Base-by-base conservation (phyloP, 1,140 invertebrate species). In the Maconellicoccus hirsutus region DNA sequence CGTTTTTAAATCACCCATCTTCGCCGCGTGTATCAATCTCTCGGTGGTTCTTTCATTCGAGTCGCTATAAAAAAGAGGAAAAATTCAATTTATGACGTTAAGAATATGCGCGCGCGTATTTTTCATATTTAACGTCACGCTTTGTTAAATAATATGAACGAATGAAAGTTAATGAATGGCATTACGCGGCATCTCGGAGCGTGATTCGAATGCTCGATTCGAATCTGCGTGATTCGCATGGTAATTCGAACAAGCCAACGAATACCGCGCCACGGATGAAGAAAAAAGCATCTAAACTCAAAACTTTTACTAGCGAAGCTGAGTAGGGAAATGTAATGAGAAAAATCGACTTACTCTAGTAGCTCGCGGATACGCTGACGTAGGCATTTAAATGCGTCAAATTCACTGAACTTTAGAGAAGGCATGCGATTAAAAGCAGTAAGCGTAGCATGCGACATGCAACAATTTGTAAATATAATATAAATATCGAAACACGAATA, bases 1-100 rank as follows among this genome's bases (percentile, higher is more conserved):
- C 21, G 61, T 66, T 66, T 26, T 66, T 16, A 66, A 66, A 19
- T 66, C 25, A 14, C 61, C 61, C 21, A 23, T 66, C 25, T 66
- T 66, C 1, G 61, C 61, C 1, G 61, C 61, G 3, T 66, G 21
- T 2, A 66, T 25, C 10, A 66, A 2, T 23, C 19, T 66, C 25
- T 66, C 61, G 16, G 2, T 16, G 25, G 19, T 26, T 66, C 19
- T 66, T 66, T 66, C 61, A 16, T 16, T 10, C 3, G 61, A 3
- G 4, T 66, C 61, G 61, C 61, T 66, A 22, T 23, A 66, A 25
- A 66, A 66, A 23, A 66, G 14, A 23, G 25, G 16, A 66, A 66
- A 66, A 23, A 6, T 33, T 33, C 29, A 33, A 33, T 33, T 33
- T 33, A 6, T 33, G 29, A 33, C 12, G 12, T 6, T 33, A 33